Conservation (phyloP, 2,888 invertebrate species). For the Sepiola atlantica region DNA sequence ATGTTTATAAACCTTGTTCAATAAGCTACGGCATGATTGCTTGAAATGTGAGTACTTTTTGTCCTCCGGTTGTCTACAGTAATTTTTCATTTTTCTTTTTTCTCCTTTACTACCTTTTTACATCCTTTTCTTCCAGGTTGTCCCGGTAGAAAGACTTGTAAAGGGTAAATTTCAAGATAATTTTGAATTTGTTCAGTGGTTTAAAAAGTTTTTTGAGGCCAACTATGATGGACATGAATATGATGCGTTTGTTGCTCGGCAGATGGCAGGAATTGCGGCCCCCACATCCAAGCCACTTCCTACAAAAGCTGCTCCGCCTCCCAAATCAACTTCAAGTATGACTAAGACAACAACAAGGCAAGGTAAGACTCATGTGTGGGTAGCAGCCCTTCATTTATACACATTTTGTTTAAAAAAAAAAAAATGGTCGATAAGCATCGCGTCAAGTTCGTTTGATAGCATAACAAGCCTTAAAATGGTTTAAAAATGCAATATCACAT, state of each 20-base stretch:
- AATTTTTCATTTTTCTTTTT: not conserved
- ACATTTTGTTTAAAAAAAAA: too few species aligned
- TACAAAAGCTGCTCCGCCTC: not conserved
- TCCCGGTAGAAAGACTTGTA: slow-evolving; percentile 98
- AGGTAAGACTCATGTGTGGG: not conserved
- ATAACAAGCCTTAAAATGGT: too few species aligned
- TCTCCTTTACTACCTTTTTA: not conserved
- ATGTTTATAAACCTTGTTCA: too few species aligned
- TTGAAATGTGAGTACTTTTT: too few species aligned
- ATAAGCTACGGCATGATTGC: too few species aligned
- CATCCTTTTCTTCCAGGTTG: slow-evolving; percentile 84
- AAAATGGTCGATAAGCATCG: too few species aligned
- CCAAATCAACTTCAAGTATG: slow-evolving; percentile 22
- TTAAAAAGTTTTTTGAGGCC: slow-evolving; percentile 99
- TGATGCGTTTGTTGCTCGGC: slow-evolving; percentile 91
- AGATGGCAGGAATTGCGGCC: not conserved
- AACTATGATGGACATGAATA: slow-evolving; percentile 99
- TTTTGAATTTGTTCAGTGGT: slow-evolving; percentile 99
- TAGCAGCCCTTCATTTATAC: too few species aligned
- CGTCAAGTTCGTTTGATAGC: too few species aligned
- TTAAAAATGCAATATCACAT: too few species aligned
- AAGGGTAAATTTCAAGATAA: slow-evolving; percentile 99
- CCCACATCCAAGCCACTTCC: slow-evolving; percentile 24
- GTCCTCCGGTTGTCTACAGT: not conserved
- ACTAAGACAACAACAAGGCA: slow-evolving; percentile 45